Percentiles rank a stretch among this genome's conserved stretches.
These are phyloP conservation scores for Meloidogyne hapla DNA, from an alignment of 1,140 invertebrate species.

Conservation along the genomic window DNA sequence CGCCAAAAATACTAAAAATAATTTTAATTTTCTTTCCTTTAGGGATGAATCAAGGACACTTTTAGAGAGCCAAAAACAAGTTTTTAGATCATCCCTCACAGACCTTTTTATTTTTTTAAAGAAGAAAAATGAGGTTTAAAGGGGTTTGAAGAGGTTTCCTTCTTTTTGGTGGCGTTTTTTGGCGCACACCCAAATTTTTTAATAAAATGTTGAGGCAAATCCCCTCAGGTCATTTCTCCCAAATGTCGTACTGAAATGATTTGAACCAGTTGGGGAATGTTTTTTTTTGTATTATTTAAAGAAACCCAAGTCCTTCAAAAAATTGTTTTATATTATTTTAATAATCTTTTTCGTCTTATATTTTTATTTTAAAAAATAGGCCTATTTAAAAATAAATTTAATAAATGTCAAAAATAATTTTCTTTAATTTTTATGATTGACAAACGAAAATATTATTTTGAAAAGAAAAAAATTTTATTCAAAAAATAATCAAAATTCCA, in stretches of 20 bases:
- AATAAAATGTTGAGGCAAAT: background rate
- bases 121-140: too few relatives aligned
- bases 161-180: background rate
- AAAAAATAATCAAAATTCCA: too few relatives aligned
- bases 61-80: too few relatives aligned
- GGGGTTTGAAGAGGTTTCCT: too few relatives aligned
- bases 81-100: too few relatives aligned
- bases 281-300: background rate
- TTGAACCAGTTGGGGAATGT: background rate
- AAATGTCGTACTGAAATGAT: too few relatives aligned
- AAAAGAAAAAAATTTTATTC: too few relatives aligned
- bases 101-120: too few relatives aligned
- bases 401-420: background rate
- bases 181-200: background rate
- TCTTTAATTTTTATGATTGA: background rate
- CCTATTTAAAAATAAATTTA: background rate
- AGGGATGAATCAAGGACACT: too few relatives aligned
- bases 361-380: background rate
- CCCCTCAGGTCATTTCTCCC: conserved; percentile 1
- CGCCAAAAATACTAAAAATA: too few relatives aligned
- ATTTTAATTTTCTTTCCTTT: too few relatives aligned
- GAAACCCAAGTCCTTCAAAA: background rate
- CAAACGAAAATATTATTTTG: too few relatives aligned
- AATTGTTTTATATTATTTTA: background rate
- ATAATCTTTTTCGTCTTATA: background rate